These are phyloP conservation scores for Falco berigora DNA, from an alignment of 2,797 vertebrate species.

Conservation along the genomic window DNA sequence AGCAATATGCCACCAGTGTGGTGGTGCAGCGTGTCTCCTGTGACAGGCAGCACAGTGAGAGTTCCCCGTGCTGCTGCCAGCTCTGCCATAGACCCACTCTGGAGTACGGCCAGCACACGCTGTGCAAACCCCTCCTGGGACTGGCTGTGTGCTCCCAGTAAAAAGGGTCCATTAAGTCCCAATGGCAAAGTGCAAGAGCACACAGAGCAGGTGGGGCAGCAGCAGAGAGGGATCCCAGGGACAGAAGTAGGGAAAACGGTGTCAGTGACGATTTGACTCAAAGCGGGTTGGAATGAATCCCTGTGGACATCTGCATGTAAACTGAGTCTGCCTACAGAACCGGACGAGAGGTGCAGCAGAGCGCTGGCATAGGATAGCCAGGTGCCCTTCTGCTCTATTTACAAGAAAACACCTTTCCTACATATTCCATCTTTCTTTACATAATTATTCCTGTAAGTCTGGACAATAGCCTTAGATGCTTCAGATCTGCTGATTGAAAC, in stretches of 20 bases:
- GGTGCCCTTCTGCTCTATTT: neutral
- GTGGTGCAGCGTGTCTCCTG: fast-evolving
- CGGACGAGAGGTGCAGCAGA: no score
- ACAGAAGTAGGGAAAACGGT: fast-evolving
- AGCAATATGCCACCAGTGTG: neutral
- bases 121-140: neutral
- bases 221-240: neutral
- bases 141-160: fast-evolving
- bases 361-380: neutral
- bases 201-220: neutral
- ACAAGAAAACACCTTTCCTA: neutral
- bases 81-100: fast-evolving
- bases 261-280: neutral
- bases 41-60: neutral
- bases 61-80: fast-evolving
- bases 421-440: neutral
- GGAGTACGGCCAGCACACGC: neutral
- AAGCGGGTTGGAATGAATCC: neutral
- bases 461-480: neutral
- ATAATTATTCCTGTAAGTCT: neutral
- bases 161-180: neutral
- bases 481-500: neutral
- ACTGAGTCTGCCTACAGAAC: no score
- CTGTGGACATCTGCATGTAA: no score
- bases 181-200: fast-evolving